Percentiles rank a stretch among this genome's conserved stretches.
Evolutionary conservation across 2,888 invertebrate species (phyloP).

Genomic region (Epinotia ramella): DNA sequence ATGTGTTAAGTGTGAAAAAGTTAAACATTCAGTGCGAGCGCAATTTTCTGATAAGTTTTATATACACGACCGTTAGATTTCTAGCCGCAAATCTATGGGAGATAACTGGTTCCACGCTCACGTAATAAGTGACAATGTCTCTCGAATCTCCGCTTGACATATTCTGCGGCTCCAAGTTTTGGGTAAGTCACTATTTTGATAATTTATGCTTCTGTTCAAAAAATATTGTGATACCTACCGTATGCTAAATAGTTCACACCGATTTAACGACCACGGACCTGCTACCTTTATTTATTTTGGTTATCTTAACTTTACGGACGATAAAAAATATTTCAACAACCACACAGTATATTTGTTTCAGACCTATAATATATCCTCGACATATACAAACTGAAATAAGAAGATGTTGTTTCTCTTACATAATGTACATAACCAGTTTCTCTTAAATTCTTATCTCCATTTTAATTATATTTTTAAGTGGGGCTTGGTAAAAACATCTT

Average conservation of each 20-base stretch:
- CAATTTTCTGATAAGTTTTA: conserved; percentile 42
- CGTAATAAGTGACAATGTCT: conserved; percentile 76
- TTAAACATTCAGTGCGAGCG: conserved; percentile 36
- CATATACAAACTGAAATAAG: too few relatives aligned
- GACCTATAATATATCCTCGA: too few relatives aligned
- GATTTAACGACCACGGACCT: not conserved
- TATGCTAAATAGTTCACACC: not conserved
- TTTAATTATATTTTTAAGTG: too few relatives aligned
- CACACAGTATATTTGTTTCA: not conserved
- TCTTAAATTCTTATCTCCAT: too few relatives aligned
- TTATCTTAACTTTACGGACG: not conserved
- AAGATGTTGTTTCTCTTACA: too few relatives aligned
- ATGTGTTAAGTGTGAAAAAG: conserved; percentile 43
- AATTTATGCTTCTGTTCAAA: not conserved
- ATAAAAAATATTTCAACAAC: not conserved
- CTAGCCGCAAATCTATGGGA: conserved; percentile 36
- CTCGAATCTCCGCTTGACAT: conserved; percentile 87
- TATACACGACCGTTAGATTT: conserved; percentile 36
- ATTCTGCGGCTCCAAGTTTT: conserved; percentile 92
- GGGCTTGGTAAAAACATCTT: too few relatives aligned
- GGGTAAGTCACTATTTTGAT: conserved; percentile 84
- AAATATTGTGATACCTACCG: not conserved
- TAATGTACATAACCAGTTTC: too few relatives aligned
- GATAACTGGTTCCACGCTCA: conserved; percentile 39
- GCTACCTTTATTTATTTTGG: not conserved